Percentiles rank a stretch among this genome's conserved stretches.
Conservation (phyloP, 2,113 vertebrate genomes). For the Holacanthus passer region DNA sequence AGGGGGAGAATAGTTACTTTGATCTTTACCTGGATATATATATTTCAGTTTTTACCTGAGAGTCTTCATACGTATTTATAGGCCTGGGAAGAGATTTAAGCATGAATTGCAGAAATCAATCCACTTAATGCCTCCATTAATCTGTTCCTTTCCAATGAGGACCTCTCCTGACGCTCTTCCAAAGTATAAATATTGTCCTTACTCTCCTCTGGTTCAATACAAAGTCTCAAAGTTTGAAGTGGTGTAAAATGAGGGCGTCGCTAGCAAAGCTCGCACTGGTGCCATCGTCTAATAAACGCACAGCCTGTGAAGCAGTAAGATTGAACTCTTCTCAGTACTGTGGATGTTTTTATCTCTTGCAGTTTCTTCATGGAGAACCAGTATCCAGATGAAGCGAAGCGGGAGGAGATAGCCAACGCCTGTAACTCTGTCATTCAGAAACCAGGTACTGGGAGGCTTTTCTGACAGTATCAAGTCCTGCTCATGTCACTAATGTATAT, state of each 20-base stretch:
- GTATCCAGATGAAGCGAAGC: slow-evolving; percentile 87
- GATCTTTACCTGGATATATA: not conserved
- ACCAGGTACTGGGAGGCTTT: slow-evolving; percentile 76
- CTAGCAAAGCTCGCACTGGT: not conserved
- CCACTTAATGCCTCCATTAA: slow-evolving; percentile 24
- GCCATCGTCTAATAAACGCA: not conserved
- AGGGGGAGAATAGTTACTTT: not conserved
- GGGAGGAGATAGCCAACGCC: slow-evolving; percentile 88
- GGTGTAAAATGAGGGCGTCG: slow-evolving; percentile 34
- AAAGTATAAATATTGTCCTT: slow-evolving; percentile 7
- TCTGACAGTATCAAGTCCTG: too few relatives aligned
- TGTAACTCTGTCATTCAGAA: slow-evolving; percentile 89
- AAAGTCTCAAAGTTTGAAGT: slow-evolving; percentile 42
- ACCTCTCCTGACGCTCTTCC: not conserved
- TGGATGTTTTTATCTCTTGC: slow-evolving; percentile 38
- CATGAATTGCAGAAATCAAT: slow-evolving; percentile 24
- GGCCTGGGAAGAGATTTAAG: not conserved
- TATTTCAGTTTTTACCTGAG: not conserved
- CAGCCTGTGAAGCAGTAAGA: not conserved
- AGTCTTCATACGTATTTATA: not conserved
- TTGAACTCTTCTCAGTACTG: slow-evolving; percentile 22
- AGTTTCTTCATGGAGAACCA: slow-evolving; percentile 90
- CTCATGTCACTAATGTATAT: not conserved
- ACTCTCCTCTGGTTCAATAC: not conserved
- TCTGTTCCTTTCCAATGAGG: slow-evolving; percentile 7